phyloP scores from a whole-genome alignment of 2,888 invertebrate genomes.

The Bugulina stolonifera region DNA sequence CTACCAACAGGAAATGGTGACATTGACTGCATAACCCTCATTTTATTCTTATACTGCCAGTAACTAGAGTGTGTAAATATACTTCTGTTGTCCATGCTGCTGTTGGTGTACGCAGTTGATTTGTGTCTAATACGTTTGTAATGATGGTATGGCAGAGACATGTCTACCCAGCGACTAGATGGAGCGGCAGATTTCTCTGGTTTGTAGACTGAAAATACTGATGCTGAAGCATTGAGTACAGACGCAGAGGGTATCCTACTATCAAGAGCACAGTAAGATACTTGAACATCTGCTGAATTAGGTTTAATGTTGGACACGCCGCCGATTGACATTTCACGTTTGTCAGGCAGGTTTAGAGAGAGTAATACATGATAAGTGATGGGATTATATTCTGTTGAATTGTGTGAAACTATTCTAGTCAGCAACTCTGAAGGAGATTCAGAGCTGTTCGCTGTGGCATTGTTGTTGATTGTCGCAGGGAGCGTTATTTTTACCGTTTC shows the following conservation, averaged over 20 bases:
- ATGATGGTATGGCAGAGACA: not conserved
- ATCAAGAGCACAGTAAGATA: not conserved
- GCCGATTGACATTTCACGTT: not conserved
- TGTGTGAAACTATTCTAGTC: not conserved
- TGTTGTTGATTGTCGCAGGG: not conserved
- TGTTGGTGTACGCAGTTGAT: not conserved
- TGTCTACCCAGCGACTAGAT: not conserved
- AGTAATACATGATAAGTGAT: not conserved
- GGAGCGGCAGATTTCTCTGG: not conserved
- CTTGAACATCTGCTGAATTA: not conserved
- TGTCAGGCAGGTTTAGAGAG: not conserved
- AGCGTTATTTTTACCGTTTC: not conserved
- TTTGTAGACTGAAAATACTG: not conserved
- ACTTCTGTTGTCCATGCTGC: slow-evolving; percentile 27
- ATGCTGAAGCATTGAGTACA: not conserved
- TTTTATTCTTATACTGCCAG: slow-evolving; percentile 39
- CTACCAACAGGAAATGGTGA: not conserved
- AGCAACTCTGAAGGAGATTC: not conserved
- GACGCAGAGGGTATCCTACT: not conserved
- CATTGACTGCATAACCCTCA: slow-evolving; percentile 23
- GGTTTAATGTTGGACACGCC: not conserved
- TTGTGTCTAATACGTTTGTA: not conserved
- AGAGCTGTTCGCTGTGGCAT: not conserved
- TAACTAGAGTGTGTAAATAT: slow-evolving; percentile 55
- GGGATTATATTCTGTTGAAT: not conserved